phyloP scores from a whole-genome alignment of 2,797 vertebrate genomes.

The Centroberyx gerrardi region DNA sequence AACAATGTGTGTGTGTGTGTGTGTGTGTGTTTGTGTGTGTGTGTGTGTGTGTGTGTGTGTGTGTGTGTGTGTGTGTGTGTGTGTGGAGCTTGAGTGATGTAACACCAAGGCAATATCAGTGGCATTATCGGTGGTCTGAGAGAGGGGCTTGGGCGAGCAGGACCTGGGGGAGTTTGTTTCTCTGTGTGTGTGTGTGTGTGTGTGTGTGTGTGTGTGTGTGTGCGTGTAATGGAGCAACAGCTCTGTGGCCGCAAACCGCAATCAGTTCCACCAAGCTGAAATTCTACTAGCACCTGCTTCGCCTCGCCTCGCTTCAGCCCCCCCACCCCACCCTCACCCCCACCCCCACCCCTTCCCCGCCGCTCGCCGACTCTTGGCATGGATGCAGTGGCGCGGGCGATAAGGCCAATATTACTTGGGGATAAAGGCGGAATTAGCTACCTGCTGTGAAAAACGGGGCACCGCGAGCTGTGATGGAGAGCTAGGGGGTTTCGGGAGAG shows the following conservation, averaged over 20 bases:
- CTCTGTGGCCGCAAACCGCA: slow-evolving; percentile 64
- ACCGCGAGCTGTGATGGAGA: slow-evolving; percentile 63
- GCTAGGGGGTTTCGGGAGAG: slow-evolving; percentile 40
- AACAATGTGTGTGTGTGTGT: no score
- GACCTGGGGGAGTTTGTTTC: slow-evolving; percentile 52
- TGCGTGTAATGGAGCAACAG: slow-evolving; percentile 56
- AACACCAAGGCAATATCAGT: slow-evolving; percentile 77
- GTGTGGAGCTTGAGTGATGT: slow-evolving; percentile 69
- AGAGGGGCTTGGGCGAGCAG: slow-evolving; percentile 55
- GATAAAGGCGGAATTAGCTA: slow-evolving; percentile 82
- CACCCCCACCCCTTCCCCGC: slow-evolving; percentile 20
- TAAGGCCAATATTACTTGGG: slow-evolving; percentile 80
- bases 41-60: slow-evolving; percentile 17
- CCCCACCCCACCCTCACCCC: not conserved
- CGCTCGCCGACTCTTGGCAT: slow-evolving; percentile 60
- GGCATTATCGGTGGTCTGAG: slow-evolving; percentile 70
- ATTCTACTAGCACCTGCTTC: slow-evolving; percentile 64
- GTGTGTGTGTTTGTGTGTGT: slow-evolving; percentile 9
- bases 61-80: not conserved
- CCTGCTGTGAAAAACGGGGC: slow-evolving; percentile 74
- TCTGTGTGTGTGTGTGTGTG: slow-evolving; percentile 21
- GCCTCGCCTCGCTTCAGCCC: not conserved
- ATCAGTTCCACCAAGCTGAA: slow-evolving; percentile 80
- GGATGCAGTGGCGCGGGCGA: slow-evolving; percentile 67
- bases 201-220: slow-evolving; percentile 24